Conservation (phyloP, 2,888 invertebrate species). For the Leucozona laternaria region DNA sequence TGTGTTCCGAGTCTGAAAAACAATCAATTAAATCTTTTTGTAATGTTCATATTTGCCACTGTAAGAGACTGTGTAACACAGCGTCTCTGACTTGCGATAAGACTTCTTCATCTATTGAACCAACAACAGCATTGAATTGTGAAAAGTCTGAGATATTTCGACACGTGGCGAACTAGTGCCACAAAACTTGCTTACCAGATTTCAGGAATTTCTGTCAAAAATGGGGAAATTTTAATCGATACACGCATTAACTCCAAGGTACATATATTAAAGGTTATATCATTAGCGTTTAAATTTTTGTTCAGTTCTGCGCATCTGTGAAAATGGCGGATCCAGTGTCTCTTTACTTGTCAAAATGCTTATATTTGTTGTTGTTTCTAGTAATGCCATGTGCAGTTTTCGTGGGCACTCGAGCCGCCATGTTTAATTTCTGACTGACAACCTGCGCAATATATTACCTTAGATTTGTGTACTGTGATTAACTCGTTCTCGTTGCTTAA, state of each 20-base stretch:
- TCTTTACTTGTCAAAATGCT: too few relatives aligned
- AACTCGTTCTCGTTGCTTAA: background rate
- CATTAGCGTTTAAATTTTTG: too few relatives aligned
- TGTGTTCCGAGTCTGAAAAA: conserved; percentile 47
- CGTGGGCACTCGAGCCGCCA: too few relatives aligned
- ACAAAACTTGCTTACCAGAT: conserved; percentile 78
- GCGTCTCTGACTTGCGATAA: conserved; percentile 56
- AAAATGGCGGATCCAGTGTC: too few relatives aligned
- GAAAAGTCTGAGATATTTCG: conserved; percentile 70
- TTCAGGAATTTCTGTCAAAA: conserved; percentile 75
- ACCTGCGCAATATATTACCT: too few relatives aligned
- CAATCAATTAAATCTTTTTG: conserved; percentile 41
- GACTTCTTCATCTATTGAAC: conserved; percentile 55
- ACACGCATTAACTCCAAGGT: too few relatives aligned
- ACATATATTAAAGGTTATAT: too few relatives aligned
- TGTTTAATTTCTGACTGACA: too few relatives aligned
- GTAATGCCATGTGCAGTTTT: too few relatives aligned
- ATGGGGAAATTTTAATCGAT: conserved; percentile 68
- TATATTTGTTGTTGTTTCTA: too few relatives aligned
- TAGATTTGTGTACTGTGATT: too few relatives aligned
- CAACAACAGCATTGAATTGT: conserved; percentile 74
- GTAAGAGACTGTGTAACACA: conserved; percentile 51
- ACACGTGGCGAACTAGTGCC: conserved; percentile 70
- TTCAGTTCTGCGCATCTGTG: too few relatives aligned
- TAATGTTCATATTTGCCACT: conserved; percentile 42